Base-by-base conservation (phyloP, 2,797 vertebrate species). In the Muscicapa striata region DNA sequence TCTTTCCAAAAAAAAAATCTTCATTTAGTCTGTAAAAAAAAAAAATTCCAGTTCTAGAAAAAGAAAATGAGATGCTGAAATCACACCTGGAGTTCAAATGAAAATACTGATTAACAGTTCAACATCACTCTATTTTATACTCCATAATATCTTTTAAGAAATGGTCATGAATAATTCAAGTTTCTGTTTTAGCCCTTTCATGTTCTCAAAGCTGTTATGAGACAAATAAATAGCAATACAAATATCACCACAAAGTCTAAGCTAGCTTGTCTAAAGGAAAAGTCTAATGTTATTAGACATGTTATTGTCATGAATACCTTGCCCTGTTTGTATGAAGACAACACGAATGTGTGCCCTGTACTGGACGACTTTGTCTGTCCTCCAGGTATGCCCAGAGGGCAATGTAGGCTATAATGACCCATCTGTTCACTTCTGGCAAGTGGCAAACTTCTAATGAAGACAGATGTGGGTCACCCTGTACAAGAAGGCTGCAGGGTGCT, bases 391-490 rank as follows among this genome's bases (percentile, higher is more conserved):
- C 98, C 98, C 98, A 92, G 96, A 98, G 98, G 97, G 98, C 97
- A 97, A 64, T 89, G 96, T 97, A 97, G 94, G 95, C 97, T 97
- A 97, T 99, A 99, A 99, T 98, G 98, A 98, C 98, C 98, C 99
- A 99, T 99, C 99, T 99, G 99, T 98, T 99, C 98, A 84, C 97
- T 98, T 96, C 98, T 97, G 98, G 97, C 97, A 98, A 98, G 97
- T 87, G 97, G 96, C 93, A 98, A 98, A 98, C 98, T 98, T 98
- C 98, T 99, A 99, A 99, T 99, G 99, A 99, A 99, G 99, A 99
- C 95, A 98, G 98, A 99, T 99, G 98, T 98, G 98, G 97, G 97
- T 98, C 97, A 98, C 96, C 97, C 97, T 97, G 97, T 94, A 98
- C 98, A 98, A 98, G 97, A 97, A 97, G 92, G 94, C 98, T 97